Conservation (phyloP, 1,140 invertebrate species). For the Nasonia vitripennis region DNA sequence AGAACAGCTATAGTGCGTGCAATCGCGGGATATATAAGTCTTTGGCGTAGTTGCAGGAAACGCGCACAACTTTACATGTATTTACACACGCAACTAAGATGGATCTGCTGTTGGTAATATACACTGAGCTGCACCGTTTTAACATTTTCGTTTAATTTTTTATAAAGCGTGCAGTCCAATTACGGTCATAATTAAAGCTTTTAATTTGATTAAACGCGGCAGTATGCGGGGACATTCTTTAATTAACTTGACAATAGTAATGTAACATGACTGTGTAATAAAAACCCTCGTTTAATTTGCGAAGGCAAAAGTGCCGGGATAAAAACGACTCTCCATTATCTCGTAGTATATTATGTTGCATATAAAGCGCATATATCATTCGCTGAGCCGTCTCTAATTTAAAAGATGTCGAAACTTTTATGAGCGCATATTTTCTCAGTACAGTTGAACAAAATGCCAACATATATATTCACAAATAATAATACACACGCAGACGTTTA, state of each 20-base stretch:
- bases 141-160: neutral
- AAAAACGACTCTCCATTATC: too few relatives aligned
- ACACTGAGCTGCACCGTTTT: neutral
- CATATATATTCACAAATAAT: too few relatives aligned
- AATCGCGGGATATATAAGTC: neutral
- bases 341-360: too few relatives aligned
- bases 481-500: too few relatives aligned
- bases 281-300: neutral
- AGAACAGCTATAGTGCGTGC: neutral
- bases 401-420: too few relatives aligned
- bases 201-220: neutral
- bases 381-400: too few relatives aligned
- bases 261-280: neutral
- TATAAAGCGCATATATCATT: too few relatives aligned
- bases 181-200: neutral
- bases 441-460: too few relatives aligned
- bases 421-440: too few relatives aligned
- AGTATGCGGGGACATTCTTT: neutral
- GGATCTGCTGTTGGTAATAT: neutral
- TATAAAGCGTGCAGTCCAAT: neutral
- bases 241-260: neutral
- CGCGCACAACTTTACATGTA: neutral
- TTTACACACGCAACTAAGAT: neutral
- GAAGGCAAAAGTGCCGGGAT: too few relatives aligned
- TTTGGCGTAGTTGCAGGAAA: neutral